Evolutionary conservation across 2,113 vertebrate species (phyloP), one percentile per base, ranked within the genome.

Genomic region (Elephas maximus): DNA sequence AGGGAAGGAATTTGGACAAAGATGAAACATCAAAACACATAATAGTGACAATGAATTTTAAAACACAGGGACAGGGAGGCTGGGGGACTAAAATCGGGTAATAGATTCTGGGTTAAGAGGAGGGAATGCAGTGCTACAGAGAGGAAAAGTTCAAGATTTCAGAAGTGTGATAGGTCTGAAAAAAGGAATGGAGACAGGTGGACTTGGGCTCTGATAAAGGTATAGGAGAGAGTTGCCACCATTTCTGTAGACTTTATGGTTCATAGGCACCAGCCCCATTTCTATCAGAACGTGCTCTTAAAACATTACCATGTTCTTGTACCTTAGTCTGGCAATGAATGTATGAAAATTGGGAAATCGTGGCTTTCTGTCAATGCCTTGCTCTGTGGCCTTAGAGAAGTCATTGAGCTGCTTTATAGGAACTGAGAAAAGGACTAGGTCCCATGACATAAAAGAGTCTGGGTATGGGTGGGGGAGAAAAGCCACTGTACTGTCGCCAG

Each of bases 1-100:
- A 60, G 71, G 15, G 37, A 80, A 95, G 74, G 28, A 67, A 81
- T 28, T 77, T 90, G 28, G 79, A 86, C 90, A 88, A 89, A 89
- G 60, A 81, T 10, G 76, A 76, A 79, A 67, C 57, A n/a, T 71
- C 63, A 67, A 86, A 92, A 81, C 9, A 57, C 53, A 60, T 17
- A 90, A 11, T 6, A 76, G 0, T 65, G 2, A 79, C 53, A 78
- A 23, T 67, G 82, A 17, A 86, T 57, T 53, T 41, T 45, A n/a
- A 51, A 88, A 82, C 2, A 8, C 6, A 87, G 28, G 18, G 1
- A 91, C 23, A 30, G 12, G n/a, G 33, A 81, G 12, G 17, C 28
- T 91, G 23, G 15, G 63, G 79, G 87, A 62, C 15, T 81, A 57
- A 91, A 88, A 73, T 1, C 45, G 24, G 14, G 0, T 48, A 48